Evolutionary conservation across 2,888 invertebrate genomes (phyloP), one percentile per base, ranked within the genome.

Genomic region (Sturmia bella): DNA sequence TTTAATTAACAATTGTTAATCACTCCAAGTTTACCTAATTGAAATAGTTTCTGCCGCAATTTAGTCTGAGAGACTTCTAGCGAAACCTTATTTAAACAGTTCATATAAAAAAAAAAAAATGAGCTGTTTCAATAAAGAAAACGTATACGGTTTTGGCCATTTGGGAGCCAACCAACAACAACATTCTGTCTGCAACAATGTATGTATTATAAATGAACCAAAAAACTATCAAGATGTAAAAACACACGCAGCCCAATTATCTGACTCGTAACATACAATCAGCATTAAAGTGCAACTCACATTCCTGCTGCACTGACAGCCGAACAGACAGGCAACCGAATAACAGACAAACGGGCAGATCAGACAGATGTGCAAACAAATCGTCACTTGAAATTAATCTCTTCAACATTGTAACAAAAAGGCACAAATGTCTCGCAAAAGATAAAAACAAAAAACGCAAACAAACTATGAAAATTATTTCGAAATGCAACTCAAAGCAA

Each of bases 351-450:
- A 43, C 61, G 13, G 3, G 5, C 17, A 11, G 41, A 2, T 24
- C 24, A 72, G 37, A 21, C 56, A 66, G 74, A 57, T 24, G 50
- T 45, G 64, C 56, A 57, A 48, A 68, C 50, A 54, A 76, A 24
- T 69, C 43, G 61, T 69, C 69, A 76, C 32, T 39, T n/a, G 45
- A 27, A 41, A 61, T 76, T 69, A 76, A 61, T 69, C 69, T 61
- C 54, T 63, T 37, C 54, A 73, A 79, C 72, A 79, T 45, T 79
- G 59, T 73, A 41, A 19, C 37, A 52, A 59, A 79, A 70, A 69
- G 17, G 54, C 61, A 64, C 19, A 64, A 70, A 72, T 70, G 32
- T 57, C 50, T 72, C 64, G 17, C 61, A 45, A n/a, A 56, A 54
- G 32, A 41, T 48, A 32, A 32, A 32, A 32, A 32, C 1, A 32